Conservation (phyloP, 2,888 invertebrate genomes). For the Cephus nigrinus region DNA sequence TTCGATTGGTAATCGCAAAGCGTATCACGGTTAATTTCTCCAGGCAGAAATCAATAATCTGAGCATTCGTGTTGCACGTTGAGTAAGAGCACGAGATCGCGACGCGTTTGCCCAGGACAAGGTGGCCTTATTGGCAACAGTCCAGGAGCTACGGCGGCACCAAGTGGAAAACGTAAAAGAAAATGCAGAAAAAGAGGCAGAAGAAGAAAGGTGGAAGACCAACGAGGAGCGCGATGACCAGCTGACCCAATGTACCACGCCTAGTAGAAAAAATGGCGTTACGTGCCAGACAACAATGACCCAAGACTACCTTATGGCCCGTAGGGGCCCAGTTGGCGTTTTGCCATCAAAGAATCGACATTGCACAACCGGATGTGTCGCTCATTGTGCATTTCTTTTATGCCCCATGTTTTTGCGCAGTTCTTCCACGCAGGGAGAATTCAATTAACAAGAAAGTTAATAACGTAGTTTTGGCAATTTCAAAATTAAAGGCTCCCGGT, state of each 20-base stretch:
- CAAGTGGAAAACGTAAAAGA: background rate
- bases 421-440: background rate
- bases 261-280: background rate
- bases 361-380: background rate
- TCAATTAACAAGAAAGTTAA: background rate
- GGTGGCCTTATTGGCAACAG: background rate
- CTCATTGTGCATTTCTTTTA: background rate
- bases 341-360: background rate
- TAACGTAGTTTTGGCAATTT: background rate
- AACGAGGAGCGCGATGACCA: background rate
- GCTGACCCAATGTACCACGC: background rate
- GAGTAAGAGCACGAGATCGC: background rate
- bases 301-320: background rate
- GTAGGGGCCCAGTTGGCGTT: background rate
- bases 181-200: background rate
- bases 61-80: background rate
- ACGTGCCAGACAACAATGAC: background rate
- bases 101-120: background rate
- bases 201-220: too few relatives aligned
- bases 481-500: background rate
- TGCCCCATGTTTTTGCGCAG: background rate
- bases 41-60: background rate
- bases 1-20: background rate
- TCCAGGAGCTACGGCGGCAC: background rate
- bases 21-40: background rate